Conservation (phyloP, 2,888 invertebrate species). For the Agrotis ipsilon region DNA sequence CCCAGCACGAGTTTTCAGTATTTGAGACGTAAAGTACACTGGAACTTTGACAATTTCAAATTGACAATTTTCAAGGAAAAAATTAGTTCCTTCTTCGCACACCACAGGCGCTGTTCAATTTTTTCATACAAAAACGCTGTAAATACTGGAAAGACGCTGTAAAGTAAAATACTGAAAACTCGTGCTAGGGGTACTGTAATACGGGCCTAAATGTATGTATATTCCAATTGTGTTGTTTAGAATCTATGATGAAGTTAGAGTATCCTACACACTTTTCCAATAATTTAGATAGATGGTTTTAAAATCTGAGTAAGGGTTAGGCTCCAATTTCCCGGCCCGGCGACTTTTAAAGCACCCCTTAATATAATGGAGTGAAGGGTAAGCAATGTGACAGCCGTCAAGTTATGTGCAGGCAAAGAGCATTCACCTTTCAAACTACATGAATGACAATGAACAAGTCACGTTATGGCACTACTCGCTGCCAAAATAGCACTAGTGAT, state of each 20-base stretch:
- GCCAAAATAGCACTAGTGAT: conserved; percentile 6
- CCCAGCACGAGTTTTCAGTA: too few relatives aligned
- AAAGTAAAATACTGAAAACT: too few relatives aligned
- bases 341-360: neutral
- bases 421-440: conserved; percentile 7
- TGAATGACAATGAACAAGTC: neutral
- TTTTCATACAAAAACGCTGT: too few relatives aligned
- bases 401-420: conserved; percentile 20
- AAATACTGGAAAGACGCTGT: too few relatives aligned
- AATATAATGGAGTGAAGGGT: neutral
- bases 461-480: neutral
- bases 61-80: too few relatives aligned
- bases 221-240: neutral
- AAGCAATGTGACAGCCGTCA: conserved; percentile 44
- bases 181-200: too few relatives aligned
- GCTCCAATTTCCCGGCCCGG: neutral
- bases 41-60: too few relatives aligned
- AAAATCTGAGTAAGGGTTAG: neutral
- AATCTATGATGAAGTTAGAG: neutral
- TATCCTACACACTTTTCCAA: neutral
- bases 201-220: neutral
- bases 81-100: too few relatives aligned
- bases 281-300: neutral
- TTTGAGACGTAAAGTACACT: too few relatives aligned
- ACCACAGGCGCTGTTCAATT: too few relatives aligned